These are phyloP conservation scores for Hydraecia micacea DNA, from an alignment of 2,888 invertebrate genomes.

Conservation along the genomic window DNA sequence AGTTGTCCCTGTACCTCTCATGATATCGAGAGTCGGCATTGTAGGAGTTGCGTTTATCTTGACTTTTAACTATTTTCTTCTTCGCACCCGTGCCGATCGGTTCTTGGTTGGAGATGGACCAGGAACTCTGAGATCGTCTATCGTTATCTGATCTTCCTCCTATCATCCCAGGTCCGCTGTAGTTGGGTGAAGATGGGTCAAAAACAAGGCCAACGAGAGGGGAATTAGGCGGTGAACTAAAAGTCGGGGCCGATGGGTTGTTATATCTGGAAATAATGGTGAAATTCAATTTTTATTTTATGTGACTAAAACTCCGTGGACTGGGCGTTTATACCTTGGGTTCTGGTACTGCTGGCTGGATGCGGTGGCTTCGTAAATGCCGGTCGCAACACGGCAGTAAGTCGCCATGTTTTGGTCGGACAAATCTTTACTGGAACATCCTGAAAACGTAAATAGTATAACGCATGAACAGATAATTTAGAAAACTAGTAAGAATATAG, in stretches of 20 bases:
- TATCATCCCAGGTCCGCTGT: slow-evolving; percentile 79
- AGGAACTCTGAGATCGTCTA: slow-evolving; percentile 83
- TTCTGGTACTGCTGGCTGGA: slow-evolving; percentile 83
- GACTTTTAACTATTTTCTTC: slow-evolving; percentile 87
- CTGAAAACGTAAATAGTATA: slow-evolving; percentile 63
- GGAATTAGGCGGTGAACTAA: slow-evolving; percentile 87
- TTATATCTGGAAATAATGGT: slow-evolving; percentile 81
- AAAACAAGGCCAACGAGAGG: slow-evolving; percentile 86
- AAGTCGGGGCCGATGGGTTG: slow-evolving; percentile 84
- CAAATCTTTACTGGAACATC: slow-evolving; percentile 82
- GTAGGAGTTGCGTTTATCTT: slow-evolving; percentile 83
- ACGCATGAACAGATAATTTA: neutral
- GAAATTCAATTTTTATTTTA: slow-evolving; percentile 60
- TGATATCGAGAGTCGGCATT: slow-evolving; percentile 82
- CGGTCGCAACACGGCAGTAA: slow-evolving; percentile 83
- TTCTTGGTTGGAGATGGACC: slow-evolving; percentile 84
- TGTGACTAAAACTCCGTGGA: slow-evolving; percentile 29
- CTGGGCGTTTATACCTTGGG: slow-evolving; percentile 75
- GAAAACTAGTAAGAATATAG: neutral
- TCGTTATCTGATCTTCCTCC: slow-evolving; percentile 80
- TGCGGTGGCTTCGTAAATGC: slow-evolving; percentile 83
- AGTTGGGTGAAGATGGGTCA: slow-evolving; percentile 85
- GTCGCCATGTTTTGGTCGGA: slow-evolving; percentile 83
- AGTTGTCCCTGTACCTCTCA: slow-evolving; percentile 82
- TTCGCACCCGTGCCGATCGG: slow-evolving; percentile 88